These are phyloP conservation scores for Bubo bubo DNA, from an alignment of 2,113 vertebrate species.

Conservation along the genomic window DNA sequence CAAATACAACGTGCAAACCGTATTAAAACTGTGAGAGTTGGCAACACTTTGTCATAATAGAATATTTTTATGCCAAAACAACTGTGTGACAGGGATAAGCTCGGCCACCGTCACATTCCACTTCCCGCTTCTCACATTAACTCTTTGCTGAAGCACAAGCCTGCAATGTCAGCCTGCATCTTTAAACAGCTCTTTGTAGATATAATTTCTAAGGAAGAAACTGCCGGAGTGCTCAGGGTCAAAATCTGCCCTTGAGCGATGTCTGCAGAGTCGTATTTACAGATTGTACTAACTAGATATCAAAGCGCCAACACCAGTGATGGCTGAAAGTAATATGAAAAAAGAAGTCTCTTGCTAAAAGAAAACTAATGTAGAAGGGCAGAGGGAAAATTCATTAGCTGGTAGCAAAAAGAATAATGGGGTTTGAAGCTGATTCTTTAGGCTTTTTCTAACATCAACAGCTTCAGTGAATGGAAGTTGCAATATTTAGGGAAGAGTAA, in stretches of 20 bases:
- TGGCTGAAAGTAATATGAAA: slow-evolving; percentile 19
- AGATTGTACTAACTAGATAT: slow-evolving; percentile 35
- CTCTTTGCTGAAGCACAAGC: background rate
- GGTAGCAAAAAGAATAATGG: background rate
- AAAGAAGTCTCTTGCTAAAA: background rate
- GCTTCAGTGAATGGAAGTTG: background rate
- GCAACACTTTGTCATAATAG: background rate
- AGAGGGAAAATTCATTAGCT: slow-evolving; percentile 46
- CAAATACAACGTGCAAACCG: background rate
- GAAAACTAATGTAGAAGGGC: slow-evolving; percentile 8
- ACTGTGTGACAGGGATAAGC: slow-evolving; percentile 19
- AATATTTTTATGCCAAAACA: slow-evolving; percentile 37
- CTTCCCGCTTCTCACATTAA: background rate
- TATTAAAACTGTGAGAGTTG: background rate
- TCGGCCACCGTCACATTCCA: background rate
- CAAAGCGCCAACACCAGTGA: slow-evolving; percentile 24
- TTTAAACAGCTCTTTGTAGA: background rate
- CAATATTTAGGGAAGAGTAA: slow-evolving; percentile 20
- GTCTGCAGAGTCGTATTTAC: slow-evolving; percentile 36
- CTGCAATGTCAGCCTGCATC: background rate
- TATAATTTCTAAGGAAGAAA: background rate
- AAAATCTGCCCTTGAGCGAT: slow-evolving; percentile 19
- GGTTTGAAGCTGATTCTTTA: background rate
- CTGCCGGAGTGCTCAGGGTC: background rate
- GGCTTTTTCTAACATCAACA: background rate